Percentiles rank a stretch among this genome's conserved stretches.
Evolutionary conservation across 2,113 vertebrate genomes (phyloP).

Genomic region (Pandion haliaetus): DNA sequence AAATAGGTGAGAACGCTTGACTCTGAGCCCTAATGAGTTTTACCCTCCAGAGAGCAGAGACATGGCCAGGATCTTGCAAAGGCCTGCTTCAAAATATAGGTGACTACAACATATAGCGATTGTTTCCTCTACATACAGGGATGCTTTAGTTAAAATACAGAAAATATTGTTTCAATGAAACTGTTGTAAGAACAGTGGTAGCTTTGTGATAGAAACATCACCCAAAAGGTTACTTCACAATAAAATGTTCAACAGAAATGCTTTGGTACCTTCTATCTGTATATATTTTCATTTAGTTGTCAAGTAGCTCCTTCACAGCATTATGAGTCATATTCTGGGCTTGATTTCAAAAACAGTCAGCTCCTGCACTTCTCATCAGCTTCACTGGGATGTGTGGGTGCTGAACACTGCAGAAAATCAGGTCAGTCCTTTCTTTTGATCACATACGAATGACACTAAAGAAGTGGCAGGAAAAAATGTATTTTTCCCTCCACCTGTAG

Average conservation of each 20-base stretch:
- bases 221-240: constrained; percentile 28
- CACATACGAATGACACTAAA: background rate
- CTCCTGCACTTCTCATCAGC: constrained; percentile 37
- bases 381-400: constrained; percentile 43
- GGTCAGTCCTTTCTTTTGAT: constrained; percentile 53
- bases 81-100: background rate
- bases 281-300: constrained; percentile 21
- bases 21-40: background rate
- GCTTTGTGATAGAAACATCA: constrained; percentile 29
- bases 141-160: background rate
- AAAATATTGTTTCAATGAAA: constrained; percentile 43
- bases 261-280: background rate
- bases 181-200: constrained; percentile 31
- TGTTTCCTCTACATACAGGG: background rate
- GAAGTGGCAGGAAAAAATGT: background rate
- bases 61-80: background rate
- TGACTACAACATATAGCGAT: background rate
- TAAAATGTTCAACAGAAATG: constrained; percentile 51
- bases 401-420: constrained; percentile 31
- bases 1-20: background rate
- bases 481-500: background rate
- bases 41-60: background rate
- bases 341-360: constrained; percentile 38
- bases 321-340: constrained; percentile 47
- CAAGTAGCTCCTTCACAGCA: constrained; percentile 10